Evolutionary conservation across 2,888 invertebrate species (phyloP).

Genomic region (Seira musarum): DNA sequence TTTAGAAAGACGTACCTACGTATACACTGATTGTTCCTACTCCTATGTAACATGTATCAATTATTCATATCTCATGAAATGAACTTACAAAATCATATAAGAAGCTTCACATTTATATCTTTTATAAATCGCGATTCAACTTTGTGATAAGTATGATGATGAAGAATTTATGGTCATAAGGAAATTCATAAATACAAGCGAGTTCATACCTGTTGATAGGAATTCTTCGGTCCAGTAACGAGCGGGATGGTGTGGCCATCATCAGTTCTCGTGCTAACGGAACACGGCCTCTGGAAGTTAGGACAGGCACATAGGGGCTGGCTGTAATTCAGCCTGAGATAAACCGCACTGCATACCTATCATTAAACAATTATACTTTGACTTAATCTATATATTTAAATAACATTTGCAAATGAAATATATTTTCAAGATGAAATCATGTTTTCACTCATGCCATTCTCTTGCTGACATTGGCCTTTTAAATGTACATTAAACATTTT

Average conservation of each 20-base stretch:
- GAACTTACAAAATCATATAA: no score
- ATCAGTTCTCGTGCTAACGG: slow-evolving; percentile 90
- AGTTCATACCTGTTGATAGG: slow-evolving; percentile 45
- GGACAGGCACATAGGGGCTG: slow-evolving; percentile 95
- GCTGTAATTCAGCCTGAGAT: slow-evolving; percentile 91
- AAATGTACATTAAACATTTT: not conserved
- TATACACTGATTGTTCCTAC: no score
- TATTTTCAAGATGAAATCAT: slow-evolving; percentile 43
- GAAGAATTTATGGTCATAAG: no score
- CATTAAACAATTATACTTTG: slow-evolving; percentile 21
- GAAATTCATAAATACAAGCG: no score
- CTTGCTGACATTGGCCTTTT: not conserved
- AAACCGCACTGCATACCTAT: slow-evolving; percentile 93
- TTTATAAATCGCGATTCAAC: no score
- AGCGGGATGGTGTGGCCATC: slow-evolving; percentile 94
- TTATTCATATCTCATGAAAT: no score
- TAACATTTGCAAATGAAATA: not conserved
- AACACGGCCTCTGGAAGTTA: slow-evolving; percentile 91
- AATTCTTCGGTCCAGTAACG: slow-evolving; percentile 82
- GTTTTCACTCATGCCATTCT: slow-evolving; percentile 40
- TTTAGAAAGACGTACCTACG: no score
- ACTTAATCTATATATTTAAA: slow-evolving; percentile 19
- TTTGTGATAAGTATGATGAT: no score
- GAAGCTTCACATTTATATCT: no score
- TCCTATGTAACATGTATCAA: no score